A percentile compares a stretch with the other conserved stretches of the same genome.
phyloP scores from a whole-genome alignment of 92 coral and sea anemone genomes.

The Metridium senile region DNA sequence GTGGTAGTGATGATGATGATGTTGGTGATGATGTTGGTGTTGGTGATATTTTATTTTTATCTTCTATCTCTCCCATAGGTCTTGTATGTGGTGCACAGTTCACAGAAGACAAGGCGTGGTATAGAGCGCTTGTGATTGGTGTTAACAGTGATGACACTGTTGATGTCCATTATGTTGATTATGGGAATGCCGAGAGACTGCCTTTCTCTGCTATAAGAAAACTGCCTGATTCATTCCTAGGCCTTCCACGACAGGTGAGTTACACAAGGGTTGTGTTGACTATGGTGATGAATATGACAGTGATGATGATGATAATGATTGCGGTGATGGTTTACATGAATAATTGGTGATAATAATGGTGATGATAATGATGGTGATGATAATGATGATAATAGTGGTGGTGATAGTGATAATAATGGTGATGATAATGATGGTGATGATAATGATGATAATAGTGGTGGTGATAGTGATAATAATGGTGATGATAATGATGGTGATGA shows the following conservation, averaged over 20 bases:
- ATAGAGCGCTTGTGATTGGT: slow-evolving; percentile 87
- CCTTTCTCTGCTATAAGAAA: slow-evolving; percentile 89
- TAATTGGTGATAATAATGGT: not conserved
- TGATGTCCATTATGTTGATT: slow-evolving; percentile 83
- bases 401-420: not conserved
- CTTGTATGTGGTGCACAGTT: slow-evolving; percentile 93
- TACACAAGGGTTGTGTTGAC: not conserved
- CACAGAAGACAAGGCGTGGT: slow-evolving; percentile 90
- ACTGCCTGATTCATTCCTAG: slow-evolving; percentile 78
- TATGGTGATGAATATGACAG: not conserved
- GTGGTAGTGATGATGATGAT: too few species aligned
- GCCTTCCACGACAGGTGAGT: slow-evolving; percentile 76
- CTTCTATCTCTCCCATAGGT: slow-evolving; percentile 57
- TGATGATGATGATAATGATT: not conserved
- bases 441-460: not conserved
- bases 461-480: not conserved
- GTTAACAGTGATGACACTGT: slow-evolving; percentile 81
- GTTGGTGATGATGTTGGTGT: too few species aligned
- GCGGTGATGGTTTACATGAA: not conserved
- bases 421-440: not conserved
- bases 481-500: not conserved
- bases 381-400: not conserved
- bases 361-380: not conserved
- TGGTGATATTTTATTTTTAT: too few species aligned
- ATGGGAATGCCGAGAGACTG: slow-evolving; percentile 84